phyloP scores from a whole-genome alignment of 2,888 invertebrate genomes.

The Hecatera dysodea region DNA sequence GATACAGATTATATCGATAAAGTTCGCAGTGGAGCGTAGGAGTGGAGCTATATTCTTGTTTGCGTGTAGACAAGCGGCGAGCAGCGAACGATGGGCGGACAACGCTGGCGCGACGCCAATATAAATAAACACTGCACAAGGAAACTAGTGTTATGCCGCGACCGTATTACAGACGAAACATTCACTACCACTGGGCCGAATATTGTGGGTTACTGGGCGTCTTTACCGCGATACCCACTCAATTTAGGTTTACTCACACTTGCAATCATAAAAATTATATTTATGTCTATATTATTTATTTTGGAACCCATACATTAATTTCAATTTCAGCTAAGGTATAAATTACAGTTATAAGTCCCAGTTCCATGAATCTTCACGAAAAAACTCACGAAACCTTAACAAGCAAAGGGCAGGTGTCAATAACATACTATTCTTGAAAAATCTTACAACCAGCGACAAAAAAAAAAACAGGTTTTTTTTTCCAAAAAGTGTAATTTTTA shows the following conservation, averaged over 20 bases:
- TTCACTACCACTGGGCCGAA: slow-evolving; percentile 89
- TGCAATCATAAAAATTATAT: slow-evolving; percentile 27
- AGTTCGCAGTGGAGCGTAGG: slow-evolving; percentile 80
- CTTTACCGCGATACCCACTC: slow-evolving; percentile 65
- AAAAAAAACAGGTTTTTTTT: slow-evolving; percentile 8
- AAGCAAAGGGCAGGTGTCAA: not conserved
- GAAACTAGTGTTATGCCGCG: slow-evolving; percentile 91
- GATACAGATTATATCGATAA: slow-evolving; percentile 81
- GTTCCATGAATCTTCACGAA: not conserved
- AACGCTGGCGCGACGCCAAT: slow-evolving; percentile 87
- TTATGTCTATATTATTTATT: slow-evolving; percentile 16
- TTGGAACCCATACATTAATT: not conserved
- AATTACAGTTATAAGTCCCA: not conserved
- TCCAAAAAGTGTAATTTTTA: not conserved
- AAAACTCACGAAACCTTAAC: not conserved
- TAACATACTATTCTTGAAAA: slow-evolving; percentile 1
- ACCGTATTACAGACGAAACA: slow-evolving; percentile 90
- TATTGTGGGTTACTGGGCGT: slow-evolving; percentile 90
- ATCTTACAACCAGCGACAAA: not conserved
- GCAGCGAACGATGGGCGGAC: slow-evolving; percentile 84
- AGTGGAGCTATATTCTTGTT: slow-evolving; percentile 81
- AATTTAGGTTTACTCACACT: slow-evolving; percentile 56
- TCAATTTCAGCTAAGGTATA: not conserved
- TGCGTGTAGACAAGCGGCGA: slow-evolving; percentile 81
- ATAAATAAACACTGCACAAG: slow-evolving; percentile 91